phyloP scores from a whole-genome alignment of 2,113 vertebrate genomes.

The Pao palembangensis region DNA sequence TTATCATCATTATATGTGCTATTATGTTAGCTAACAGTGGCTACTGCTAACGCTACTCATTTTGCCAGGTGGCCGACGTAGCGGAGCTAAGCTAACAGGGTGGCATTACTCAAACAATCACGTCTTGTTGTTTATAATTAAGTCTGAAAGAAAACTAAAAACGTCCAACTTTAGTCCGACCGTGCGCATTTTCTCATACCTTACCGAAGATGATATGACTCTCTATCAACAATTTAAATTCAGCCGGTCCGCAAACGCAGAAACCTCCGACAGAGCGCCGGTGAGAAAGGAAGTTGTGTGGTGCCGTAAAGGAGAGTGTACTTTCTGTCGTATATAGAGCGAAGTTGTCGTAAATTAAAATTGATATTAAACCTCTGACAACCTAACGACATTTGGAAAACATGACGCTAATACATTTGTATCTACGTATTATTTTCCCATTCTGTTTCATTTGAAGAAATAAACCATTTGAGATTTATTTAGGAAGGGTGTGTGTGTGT shows the following conservation, averaged over 20 bases:
- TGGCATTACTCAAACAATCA: accelerated
- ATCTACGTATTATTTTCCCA: no score
- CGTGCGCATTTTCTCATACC: accelerated
- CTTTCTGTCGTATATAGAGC: constrained; percentile 8
- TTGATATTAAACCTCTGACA: not conserved
- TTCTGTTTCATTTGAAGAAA: no score
- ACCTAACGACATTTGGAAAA: no score
- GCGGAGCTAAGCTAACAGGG: constrained; percentile 54
- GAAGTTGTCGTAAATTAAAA: not conserved
- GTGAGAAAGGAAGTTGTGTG: constrained; percentile 55
- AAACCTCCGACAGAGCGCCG: constrained; percentile 13
- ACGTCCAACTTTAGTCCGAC: accelerated
- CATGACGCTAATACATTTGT: not conserved
- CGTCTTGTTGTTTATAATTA: accelerated
- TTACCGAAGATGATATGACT: constrained; percentile 28
- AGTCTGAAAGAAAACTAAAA: not conserved
- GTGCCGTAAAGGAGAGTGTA: constrained; percentile 17
- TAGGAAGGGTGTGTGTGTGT: not conserved
- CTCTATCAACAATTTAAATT: not conserved
- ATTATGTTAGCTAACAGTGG: not conserved
- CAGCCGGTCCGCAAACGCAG: not conserved
- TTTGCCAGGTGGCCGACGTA: constrained; percentile 53
- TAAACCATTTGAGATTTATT: not conserved
- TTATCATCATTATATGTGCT: no score
- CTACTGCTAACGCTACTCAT: constrained; percentile 28